phyloP scores from a whole-genome alignment of 2,113 vertebrate species.

The Tylochromis polylepis region DNA sequence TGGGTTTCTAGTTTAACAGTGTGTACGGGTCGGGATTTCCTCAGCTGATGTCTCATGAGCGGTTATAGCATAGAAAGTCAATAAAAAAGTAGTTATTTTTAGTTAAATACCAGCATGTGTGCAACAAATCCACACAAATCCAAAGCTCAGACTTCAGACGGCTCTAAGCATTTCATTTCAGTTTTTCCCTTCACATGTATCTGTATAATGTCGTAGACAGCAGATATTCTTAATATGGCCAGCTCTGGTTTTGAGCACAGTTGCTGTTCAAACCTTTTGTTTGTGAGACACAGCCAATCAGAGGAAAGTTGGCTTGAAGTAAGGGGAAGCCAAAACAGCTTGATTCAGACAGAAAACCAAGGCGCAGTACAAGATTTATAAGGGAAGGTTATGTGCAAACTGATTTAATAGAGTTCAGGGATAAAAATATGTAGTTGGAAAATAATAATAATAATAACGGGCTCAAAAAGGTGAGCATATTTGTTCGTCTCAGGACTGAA shows the following conservation, averaged over 20 bases:
- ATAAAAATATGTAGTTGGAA: neutral
- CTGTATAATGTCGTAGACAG: neutral
- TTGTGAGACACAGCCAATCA: neutral
- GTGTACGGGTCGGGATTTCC: neutral
- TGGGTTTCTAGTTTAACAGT: neutral
- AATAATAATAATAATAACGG: accelerated
- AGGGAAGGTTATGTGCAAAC: accelerated
- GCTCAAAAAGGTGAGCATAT: neutral
- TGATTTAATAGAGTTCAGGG: neutral
- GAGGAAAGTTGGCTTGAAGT: neutral
- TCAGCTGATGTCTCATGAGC: neutral
- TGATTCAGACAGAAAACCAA: neutral
- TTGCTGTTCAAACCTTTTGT: neutral
- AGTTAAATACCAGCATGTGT: neutral
- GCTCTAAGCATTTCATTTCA: neutral
- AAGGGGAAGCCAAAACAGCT: neutral
- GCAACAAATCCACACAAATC: neutral
- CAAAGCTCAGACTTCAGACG: accelerated
- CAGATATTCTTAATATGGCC: neutral
- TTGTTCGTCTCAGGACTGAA: neutral
- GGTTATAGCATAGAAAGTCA: neutral
- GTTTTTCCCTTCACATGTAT: neutral
- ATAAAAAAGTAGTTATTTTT: neutral
- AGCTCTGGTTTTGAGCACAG: neutral
- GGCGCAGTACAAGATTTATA: neutral